Percentiles rank a stretch among this genome's conserved stretches.
phyloP scores from a whole-genome alignment of 2,888 invertebrate species.

The Pecten maximus region DNA sequence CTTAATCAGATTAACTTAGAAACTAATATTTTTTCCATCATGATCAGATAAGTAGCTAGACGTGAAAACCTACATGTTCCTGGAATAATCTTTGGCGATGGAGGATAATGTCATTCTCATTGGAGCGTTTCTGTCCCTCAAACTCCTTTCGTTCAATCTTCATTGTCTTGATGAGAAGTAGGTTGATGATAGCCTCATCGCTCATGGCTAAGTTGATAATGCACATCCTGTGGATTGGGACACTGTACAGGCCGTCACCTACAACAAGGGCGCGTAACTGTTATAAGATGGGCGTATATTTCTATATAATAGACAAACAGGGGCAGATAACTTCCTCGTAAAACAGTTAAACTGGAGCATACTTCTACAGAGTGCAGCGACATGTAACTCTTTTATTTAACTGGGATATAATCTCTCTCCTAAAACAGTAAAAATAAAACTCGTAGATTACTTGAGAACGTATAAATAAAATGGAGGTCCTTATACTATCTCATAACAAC shows the following conservation, averaged over 20 bases:
- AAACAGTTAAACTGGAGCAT: no score
- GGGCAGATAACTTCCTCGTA: not conserved
- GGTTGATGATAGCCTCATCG: conserved; percentile 80
- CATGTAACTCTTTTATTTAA: no score
- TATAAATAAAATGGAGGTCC: no score
- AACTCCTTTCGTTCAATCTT: conserved; percentile 79
- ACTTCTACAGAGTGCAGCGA: no score
- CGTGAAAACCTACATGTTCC: conserved; percentile 76
- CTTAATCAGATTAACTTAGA: not conserved
- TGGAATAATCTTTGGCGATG: conserved; percentile 76
- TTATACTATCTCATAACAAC: no score
- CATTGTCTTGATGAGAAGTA: conserved; percentile 78
- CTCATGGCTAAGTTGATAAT: conserved; percentile 78
- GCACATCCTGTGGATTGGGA: conserved; percentile 77
- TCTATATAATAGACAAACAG: not conserved
- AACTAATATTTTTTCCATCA: not conserved
- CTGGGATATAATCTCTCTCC: no score
- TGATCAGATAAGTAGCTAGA: not conserved
- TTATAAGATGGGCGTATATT: not conserved
- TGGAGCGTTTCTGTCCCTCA: conserved; percentile 79
- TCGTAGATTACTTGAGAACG: no score
- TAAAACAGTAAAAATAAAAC: no score
- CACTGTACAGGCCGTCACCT: conserved; percentile 76
- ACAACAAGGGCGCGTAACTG: conserved; percentile 8
- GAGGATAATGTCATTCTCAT: conserved; percentile 79